These are phyloP conservation scores for Casuarius casuarius DNA, from an alignment of 2,113 vertebrate species.

Conservation along the genomic window DNA sequence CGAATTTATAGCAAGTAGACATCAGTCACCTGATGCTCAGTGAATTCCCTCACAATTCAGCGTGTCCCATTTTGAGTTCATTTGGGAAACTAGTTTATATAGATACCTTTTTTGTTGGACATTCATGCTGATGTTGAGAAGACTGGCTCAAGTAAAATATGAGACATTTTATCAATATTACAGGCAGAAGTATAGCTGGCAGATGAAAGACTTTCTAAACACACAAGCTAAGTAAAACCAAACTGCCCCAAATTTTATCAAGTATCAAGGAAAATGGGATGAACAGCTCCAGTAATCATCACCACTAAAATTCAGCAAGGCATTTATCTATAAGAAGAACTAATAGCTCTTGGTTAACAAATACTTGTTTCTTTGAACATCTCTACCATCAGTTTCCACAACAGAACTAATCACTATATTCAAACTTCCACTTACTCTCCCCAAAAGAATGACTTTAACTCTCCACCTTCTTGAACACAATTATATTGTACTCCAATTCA, in stretches of 20 bases:
- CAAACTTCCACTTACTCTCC: not conserved
- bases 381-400: not conserved
- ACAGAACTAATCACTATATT: not conserved
- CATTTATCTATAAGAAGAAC: not conserved
- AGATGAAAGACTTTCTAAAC: slow-evolving; percentile 1
- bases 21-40: not conserved
- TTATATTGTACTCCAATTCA: not conserved
- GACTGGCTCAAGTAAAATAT: not conserved
- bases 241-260: not conserved
- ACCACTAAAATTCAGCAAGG: not conserved
- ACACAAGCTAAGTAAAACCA: not conserved
- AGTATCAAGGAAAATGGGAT: not conserved
- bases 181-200: not conserved
- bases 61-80: not conserved
- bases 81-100: not conserved
- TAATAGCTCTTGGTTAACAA: not conserved
- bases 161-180: not conserved
- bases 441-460: not conserved
- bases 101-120: not conserved
- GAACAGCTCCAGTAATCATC: not conserved
- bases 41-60: not conserved
- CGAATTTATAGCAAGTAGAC: not conserved
- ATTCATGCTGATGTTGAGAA: not conserved
- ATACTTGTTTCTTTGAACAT: not conserved
- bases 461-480: not conserved